phyloP scores from a whole-genome alignment of 2,113 vertebrate species.

The Clarias magur region DNA sequence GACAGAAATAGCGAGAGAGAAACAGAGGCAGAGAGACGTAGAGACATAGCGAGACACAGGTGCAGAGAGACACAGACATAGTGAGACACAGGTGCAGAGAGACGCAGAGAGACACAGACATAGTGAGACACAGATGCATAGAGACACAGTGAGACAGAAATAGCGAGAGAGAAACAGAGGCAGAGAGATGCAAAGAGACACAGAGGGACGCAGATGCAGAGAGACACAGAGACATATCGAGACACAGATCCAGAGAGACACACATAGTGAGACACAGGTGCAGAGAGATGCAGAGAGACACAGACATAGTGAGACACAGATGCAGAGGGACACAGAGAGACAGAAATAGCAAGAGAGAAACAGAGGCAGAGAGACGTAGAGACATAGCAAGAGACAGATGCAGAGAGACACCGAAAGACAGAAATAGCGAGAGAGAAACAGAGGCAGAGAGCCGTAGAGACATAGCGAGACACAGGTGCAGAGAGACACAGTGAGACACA shows the following conservation, averaged over 20 bases:
- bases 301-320: background rate
- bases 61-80: too few species aligned
- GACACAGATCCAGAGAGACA: background rate
- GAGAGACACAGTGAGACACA: too few species aligned
- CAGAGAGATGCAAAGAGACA: background rate
- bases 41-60: too few species aligned
- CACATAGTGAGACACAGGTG: too few species aligned
- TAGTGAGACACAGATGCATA: background rate
- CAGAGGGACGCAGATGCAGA: background rate
- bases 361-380: background rate
- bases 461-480: background rate
- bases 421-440: background rate
- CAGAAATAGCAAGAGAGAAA: background rate
- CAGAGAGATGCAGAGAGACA: background rate
- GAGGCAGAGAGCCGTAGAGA: background rate
- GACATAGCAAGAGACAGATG: too few species aligned
- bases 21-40: too few species aligned
- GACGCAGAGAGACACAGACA: background rate
- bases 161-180: too few species aligned
- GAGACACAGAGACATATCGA: too few species aligned
- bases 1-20: too few species aligned
- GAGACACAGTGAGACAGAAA: too few species aligned
- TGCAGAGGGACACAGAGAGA: background rate
- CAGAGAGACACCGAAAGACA: background rate
- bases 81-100: background rate